Conservation (phyloP, 2,113 vertebrate species). For the Macquaria australasica region DNA sequence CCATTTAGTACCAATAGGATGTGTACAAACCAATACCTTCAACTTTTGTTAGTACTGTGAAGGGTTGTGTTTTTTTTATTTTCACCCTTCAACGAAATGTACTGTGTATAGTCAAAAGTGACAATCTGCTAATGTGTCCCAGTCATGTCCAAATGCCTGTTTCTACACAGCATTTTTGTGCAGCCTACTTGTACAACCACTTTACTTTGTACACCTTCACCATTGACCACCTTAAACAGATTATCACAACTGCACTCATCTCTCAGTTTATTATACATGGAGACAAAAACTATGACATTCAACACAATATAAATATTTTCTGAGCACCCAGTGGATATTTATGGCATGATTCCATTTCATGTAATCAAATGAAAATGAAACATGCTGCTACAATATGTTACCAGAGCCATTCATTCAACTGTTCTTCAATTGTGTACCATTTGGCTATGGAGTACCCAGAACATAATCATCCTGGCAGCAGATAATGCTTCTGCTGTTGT, state of each 20-base stretch:
- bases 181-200: no score
- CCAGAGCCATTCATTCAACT: neutral
- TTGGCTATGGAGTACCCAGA: neutral
- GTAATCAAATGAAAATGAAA: neutral
- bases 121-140: no score
- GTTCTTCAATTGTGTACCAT: neutral
- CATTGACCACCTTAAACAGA: no score
- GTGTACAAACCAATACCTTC: no score
- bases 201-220: no score
- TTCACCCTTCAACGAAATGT: no score
- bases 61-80: no score
- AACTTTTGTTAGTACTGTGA: no score
- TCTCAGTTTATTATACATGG: no score
- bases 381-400: neutral
- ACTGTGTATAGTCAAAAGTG: no score
- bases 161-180: neutral
- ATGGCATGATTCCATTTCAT: neutral
- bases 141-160: neutral
- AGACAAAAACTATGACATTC: neutral
- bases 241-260: no score
- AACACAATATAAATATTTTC: neutral
- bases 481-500: neutral
- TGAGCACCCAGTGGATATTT: neutral
- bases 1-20: no score
- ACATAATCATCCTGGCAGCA: neutral